These are phyloP conservation scores for Phalera bucephala DNA, from an alignment of 2,888 invertebrate genomes.

Conservation along the genomic window DNA sequence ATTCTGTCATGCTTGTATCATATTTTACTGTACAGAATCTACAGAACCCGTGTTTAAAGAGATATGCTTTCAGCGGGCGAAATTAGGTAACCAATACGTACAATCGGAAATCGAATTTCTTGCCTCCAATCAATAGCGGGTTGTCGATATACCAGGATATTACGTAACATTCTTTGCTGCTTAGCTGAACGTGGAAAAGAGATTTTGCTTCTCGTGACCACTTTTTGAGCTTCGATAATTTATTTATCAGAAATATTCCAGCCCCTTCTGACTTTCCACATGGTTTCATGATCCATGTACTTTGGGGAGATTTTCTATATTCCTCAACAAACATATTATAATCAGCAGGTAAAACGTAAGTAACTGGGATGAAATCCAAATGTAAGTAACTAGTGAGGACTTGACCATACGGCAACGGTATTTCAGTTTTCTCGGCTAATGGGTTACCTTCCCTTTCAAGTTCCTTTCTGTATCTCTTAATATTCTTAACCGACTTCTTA, in stretches of 20 bases:
- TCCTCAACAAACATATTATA: conserved; percentile 98
- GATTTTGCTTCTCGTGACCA: conserved; percentile 95
- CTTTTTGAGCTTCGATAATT: conserved; percentile 95
- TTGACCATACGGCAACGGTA: conserved; percentile 83
- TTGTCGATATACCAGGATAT: no score
- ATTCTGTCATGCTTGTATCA: conserved; percentile 93
- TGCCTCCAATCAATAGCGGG: no score
- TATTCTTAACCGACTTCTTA: conserved; percentile 97
- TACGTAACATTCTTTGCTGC: conserved; percentile 94
- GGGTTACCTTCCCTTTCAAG: conserved; percentile 94
- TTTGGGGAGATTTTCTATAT: conserved; percentile 95
- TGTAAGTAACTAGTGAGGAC: conserved; percentile 88
- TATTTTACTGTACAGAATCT: no score
- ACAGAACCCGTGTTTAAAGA: conserved; percentile 96
- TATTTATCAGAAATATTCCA: no score
- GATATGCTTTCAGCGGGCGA: conserved; percentile 95
- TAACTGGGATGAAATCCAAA: conserved; percentile 96
- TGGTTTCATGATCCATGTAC: no score
- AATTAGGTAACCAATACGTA: conserved; percentile 97
- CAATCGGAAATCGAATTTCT: conserved; percentile 96
- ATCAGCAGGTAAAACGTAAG: conserved; percentile 96
- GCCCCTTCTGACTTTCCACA: no score
- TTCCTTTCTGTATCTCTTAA: conserved; percentile 95
- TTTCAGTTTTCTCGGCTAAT: no score
- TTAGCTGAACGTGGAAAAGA: conserved; percentile 91